These are phyloP conservation scores for Cinara cedri DNA, from an alignment of 2,888 invertebrate species.

Conservation along the genomic window DNA sequence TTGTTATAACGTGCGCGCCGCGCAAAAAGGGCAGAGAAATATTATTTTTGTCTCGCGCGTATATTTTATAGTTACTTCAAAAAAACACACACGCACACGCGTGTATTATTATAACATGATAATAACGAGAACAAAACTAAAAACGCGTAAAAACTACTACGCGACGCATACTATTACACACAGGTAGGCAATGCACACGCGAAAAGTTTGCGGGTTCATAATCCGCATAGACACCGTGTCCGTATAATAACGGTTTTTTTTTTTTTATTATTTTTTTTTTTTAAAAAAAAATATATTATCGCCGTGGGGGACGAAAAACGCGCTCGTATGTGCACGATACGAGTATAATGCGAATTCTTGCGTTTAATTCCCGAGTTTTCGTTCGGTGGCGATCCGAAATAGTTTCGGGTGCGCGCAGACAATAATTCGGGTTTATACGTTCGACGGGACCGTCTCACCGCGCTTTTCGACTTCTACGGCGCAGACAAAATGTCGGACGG, in stretches of 20 bases:
- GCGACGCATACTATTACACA: not conserved
- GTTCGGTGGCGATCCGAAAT: not conserved
- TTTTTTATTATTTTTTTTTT: too few relatives aligned
- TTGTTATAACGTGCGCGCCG: constrained; percentile 25
- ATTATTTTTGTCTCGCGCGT: constrained; percentile 23
- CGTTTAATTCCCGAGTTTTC: not conserved
- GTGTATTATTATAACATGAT: not conserved
- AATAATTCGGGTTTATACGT: too few relatives aligned
- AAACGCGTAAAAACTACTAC: constrained; percentile 15
- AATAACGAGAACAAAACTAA: not conserved
- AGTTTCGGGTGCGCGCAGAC: too few relatives aligned
- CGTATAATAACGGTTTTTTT: too few relatives aligned
- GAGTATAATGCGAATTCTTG: not conserved
- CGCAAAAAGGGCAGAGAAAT: constrained; percentile 34
- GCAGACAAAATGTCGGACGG: not conserved
- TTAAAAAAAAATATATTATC: too few relatives aligned
- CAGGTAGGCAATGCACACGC: too few relatives aligned
- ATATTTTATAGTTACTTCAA: constrained; percentile 23
- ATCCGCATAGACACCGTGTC: not conserved
- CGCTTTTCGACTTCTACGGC: too few relatives aligned
- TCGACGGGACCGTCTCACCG: too few relatives aligned
- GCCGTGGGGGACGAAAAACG: not conserved
- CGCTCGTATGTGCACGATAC: too few relatives aligned
- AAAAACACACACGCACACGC: not conserved
- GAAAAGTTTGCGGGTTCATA: not conserved